These are phyloP conservation scores for Telenomus remus DNA, from an alignment of 1,140 invertebrate species.

Conservation along the genomic window DNA sequence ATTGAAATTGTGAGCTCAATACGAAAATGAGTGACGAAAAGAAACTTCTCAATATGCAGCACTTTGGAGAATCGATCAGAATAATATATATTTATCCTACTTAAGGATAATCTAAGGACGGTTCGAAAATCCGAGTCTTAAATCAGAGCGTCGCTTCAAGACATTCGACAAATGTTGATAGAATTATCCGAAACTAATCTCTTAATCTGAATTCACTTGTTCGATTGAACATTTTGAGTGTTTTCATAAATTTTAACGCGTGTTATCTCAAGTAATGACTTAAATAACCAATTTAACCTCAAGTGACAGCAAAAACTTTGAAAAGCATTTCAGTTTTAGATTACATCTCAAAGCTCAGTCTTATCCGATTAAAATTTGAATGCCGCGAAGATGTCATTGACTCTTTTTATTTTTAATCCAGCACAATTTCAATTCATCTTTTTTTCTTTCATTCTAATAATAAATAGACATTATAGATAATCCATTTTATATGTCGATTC, in stretches of 20 bases:
- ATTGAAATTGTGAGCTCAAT: no score
- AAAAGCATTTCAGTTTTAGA: no score
- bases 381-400: no score
- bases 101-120: constrained; percentile 26
- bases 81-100: constrained; percentile 23
- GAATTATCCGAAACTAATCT: constrained; percentile 25
- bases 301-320: no score
- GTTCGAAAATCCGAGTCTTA: constrained; percentile 21
- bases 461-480: constrained; percentile 21
- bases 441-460: background rate
- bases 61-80: constrained; percentile 9
- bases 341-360: no score
- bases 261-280: no score
- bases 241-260: no score
- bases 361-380: no score
- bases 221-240: constrained; percentile 8
- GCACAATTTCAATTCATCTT: no score
- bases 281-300: no score
- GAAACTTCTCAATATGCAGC: constrained; percentile 9
- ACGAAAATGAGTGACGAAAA: background rate
- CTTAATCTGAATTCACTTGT: constrained; percentile 23
- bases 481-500: constrained; percentile 24
- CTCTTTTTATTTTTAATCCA: no score
- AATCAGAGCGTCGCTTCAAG: constrained; percentile 22
- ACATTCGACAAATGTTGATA: constrained; percentile 26